Percentiles rank a stretch among this genome's conserved stretches.
phyloP scores from a whole-genome alignment of 2,888 invertebrate genomes.

The Trypoxylon attenuatum region DNA sequence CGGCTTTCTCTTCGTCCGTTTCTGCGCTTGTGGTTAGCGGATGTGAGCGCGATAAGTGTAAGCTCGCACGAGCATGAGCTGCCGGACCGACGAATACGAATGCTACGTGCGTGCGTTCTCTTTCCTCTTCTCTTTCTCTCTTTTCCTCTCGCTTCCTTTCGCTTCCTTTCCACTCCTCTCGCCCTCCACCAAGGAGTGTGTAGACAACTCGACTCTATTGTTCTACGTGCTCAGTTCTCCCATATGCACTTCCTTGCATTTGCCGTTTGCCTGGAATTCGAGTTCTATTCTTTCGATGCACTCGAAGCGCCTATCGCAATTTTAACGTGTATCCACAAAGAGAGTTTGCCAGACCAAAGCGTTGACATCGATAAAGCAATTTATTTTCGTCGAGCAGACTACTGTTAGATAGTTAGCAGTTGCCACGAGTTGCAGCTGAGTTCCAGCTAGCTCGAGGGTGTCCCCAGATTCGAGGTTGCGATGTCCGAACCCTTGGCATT shows the following conservation, averaged over 20 bases:
- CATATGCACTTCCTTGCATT: slow-evolving; percentile 63
- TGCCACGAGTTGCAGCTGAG: slow-evolving; percentile 26
- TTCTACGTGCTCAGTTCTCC: slow-evolving; percentile 62
- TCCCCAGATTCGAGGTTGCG: slow-evolving; percentile 49
- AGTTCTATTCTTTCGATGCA: slow-evolving; percentile 25
- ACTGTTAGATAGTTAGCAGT: slow-evolving; percentile 51
- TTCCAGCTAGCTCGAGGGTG: too few species aligned
- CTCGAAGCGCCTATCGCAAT: not conserved
- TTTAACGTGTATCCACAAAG: not conserved
- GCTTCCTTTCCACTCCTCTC: slow-evolving; percentile 28
- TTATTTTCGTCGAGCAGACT: slow-evolving; percentile 36
- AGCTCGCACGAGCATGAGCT: slow-evolving; percentile 13
- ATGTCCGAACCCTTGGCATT: slow-evolving; percentile 45
- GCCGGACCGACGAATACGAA: not conserved
- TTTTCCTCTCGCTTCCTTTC: slow-evolving; percentile 47
- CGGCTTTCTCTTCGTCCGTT: slow-evolving; percentile 58
- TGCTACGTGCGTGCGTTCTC: slow-evolving; percentile 60
- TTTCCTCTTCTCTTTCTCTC: slow-evolving; percentile 32
- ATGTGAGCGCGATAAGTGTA: slow-evolving; percentile 68
- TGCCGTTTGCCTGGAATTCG: slow-evolving; percentile 61
- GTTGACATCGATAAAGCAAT: slow-evolving; percentile 45
- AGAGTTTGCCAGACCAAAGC: slow-evolving; percentile 9
- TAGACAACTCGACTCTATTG: slow-evolving; percentile 52
- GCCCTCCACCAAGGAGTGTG: slow-evolving; percentile 15
- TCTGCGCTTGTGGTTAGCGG: slow-evolving; percentile 58